Conservation (phyloP, 2,113 vertebrate species). For the Formicarius rufipectus region DNA sequence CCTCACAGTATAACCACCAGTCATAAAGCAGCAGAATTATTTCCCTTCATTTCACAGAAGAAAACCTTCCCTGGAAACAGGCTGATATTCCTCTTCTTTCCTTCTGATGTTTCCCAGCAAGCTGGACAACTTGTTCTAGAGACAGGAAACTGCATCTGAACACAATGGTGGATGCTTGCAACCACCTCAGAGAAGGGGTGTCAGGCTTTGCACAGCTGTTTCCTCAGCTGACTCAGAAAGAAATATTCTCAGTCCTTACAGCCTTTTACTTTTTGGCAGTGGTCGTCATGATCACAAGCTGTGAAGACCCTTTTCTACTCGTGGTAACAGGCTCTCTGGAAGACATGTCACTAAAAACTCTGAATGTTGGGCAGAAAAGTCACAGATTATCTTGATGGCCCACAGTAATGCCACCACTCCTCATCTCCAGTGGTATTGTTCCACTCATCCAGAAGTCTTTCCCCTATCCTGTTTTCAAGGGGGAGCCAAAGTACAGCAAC, state of each 20-base stretch:
- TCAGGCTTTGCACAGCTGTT: background rate
- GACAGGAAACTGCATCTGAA: background rate
- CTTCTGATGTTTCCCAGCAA: background rate
- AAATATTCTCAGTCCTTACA: background rate
- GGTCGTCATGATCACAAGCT: background rate
- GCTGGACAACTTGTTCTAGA: slow-evolving; percentile 7
- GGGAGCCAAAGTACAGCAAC: background rate
- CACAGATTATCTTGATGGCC: background rate
- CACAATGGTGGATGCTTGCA: background rate
- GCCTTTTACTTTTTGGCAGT: background rate
- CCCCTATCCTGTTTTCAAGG: background rate
- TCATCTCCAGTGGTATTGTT: background rate
- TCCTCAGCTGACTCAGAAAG: background rate
- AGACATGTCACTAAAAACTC: background rate
- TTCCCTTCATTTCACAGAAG: background rate
- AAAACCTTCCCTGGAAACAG: background rate
- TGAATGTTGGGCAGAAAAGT: background rate
- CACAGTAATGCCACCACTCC: background rate
- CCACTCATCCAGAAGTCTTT: background rate
- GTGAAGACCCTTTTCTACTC: background rate
- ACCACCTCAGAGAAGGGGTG: background rate
- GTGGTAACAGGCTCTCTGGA: background rate
- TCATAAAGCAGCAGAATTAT: background rate
- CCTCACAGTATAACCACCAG: background rate
- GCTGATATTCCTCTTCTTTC: background rate